phyloP scores from a whole-genome alignment of 2,888 invertebrate species.

The Seira ritae region DNA sequence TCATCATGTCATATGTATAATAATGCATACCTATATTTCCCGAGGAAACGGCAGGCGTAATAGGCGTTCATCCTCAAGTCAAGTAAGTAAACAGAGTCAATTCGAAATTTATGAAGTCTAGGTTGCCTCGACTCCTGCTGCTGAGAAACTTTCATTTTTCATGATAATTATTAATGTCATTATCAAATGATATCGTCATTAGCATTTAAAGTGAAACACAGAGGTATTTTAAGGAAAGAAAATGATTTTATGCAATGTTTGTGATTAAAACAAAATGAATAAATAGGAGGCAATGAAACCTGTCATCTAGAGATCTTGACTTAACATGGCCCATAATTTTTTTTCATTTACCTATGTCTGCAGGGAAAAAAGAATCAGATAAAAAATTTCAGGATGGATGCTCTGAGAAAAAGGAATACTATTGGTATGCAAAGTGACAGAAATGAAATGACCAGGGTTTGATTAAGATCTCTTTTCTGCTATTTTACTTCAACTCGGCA shows the following conservation, averaged over 20 bases:
- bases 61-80: too few species aligned
- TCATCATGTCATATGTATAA: not conserved
- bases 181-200: conserved; percentile 51
- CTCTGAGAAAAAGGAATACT: too few species aligned
- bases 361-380: too few species aligned
- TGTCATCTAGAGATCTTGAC: too few species aligned
- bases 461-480: conserved; percentile 1
- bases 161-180: conserved; percentile 63
- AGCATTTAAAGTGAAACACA: not conserved
- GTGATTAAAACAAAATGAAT: not conserved
- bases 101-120: too few species aligned
- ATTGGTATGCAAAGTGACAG: not conserved
- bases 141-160: conserved; percentile 63
- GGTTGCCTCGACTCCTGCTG: not conserved
- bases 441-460: not conserved
- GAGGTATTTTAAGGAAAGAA: not conserved
- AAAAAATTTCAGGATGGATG: too few species aligned
- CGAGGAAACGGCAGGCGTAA: too few species aligned
- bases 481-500: not conserved
- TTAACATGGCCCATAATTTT: too few species aligned
- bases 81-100: too few species aligned
- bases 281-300: too few species aligned
- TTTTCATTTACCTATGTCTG: too few species aligned
- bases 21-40: not conserved
- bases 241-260: not conserved